Conservation (phyloP, 2,113 vertebrate species). For the Carassius carassius region DNA sequence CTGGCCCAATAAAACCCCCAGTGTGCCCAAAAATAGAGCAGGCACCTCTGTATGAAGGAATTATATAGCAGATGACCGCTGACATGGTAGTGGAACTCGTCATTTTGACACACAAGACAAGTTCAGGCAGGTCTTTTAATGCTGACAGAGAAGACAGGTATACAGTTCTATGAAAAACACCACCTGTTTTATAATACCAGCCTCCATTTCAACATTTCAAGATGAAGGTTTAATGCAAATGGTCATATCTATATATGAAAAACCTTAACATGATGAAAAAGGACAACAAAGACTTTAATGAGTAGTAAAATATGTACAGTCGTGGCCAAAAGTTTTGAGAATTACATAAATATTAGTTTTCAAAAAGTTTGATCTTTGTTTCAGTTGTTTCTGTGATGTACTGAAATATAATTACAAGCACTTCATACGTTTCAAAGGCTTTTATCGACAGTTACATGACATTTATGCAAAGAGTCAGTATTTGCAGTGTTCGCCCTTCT, state of each 20-base stretch:
- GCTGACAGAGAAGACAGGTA: constrained; percentile 10
- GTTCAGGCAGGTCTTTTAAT: constrained; percentile 34
- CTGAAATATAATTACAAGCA: too few species aligned
- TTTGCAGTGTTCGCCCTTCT: too few species aligned
- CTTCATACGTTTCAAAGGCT: too few species aligned
- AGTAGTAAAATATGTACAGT: too few species aligned
- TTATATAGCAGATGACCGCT: constrained; percentile 40
- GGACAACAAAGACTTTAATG: too few species aligned
- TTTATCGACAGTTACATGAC: too few species aligned
- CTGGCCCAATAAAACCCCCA: constrained; percentile 27
- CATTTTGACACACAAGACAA: constrained; percentile 24
- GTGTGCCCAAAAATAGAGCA: constrained; percentile 45
- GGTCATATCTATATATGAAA: background rate
- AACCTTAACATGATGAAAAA: background rate
- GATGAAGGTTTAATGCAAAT: background rate
- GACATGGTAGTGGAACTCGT: background rate
- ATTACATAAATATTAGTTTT: too few species aligned
- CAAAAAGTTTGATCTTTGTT: too few species aligned
- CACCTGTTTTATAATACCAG: background rate
- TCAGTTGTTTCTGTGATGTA: too few species aligned
- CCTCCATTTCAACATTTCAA: background rate
- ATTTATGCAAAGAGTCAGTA: too few species aligned
- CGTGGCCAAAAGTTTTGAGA: too few species aligned
- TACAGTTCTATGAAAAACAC: background rate
- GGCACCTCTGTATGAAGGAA: constrained; percentile 13